A percentile compares a stretch with the other conserved stretches of the same genome.
phyloP scores from a whole-genome alignment of 2,113 vertebrate genomes.

The Saimiri boliviensis region DNA sequence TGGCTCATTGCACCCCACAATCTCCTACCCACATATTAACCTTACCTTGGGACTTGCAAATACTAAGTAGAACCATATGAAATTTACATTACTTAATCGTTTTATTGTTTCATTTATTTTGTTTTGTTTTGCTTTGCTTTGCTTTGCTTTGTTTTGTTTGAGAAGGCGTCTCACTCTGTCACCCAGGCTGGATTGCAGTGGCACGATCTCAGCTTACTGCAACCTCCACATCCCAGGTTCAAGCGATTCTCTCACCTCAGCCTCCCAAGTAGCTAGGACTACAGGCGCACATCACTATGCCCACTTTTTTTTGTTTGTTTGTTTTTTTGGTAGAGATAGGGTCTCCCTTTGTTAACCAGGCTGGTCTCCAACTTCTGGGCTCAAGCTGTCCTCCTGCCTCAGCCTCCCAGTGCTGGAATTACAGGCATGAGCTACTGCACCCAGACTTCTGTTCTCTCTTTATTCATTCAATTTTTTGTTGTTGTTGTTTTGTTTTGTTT shows the following conservation, averaged over 20 bases:
- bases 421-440: background rate
- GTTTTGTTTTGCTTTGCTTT: background rate
- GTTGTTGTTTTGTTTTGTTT: too few species aligned
- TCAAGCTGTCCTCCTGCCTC: background rate
- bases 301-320: background rate
- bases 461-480: too few species aligned
- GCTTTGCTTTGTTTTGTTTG: background rate
- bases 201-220: background rate
- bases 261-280: background rate
- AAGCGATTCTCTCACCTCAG: background rate
- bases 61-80: background rate
- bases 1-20: background rate
- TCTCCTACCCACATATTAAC: background rate
- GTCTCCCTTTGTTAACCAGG: background rate
- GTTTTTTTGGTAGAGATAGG: background rate
- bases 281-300: background rate
- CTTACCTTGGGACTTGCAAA: background rate
- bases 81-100: background rate
- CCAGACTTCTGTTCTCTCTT: too few species aligned
- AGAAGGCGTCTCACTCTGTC: background rate
- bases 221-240: background rate
- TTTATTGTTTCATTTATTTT: background rate
- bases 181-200: background rate
- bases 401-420: background rate
- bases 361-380: background rate